Base-by-base conservation (phyloP, 2,797 vertebrate genomes). In the Stomatorhinus walkeri region DNA sequence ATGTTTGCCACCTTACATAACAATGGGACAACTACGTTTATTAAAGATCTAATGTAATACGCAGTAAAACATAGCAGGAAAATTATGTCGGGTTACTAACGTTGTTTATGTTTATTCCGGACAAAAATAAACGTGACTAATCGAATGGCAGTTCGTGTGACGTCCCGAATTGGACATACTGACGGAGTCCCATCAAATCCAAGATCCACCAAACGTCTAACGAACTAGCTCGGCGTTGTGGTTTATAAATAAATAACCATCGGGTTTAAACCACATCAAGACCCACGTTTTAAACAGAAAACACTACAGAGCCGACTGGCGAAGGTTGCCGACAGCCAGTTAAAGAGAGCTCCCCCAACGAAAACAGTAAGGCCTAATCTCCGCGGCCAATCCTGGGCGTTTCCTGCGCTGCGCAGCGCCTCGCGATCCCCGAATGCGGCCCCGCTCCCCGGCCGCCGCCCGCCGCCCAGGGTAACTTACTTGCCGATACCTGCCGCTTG, bases 401-500 rank as follows among this genome's bases (percentile, higher is more conserved):
- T 87, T 87, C 87, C 87, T 68, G 49, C 36, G 14, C 52, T 49
- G 24, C 16, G 56, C n/a, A n/a, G 16, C 16, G 85, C 52, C 51
- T 87, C 51, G 4, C 12, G 5, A 12, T 32, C 10, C 46, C 46
- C 24, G 48, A 8, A 5, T 4, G 19, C 1, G 81, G 0, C 6
- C 81, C 81, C 19, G 83, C 72, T 12, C 22, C 36, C 12, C 9
- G 22, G 3, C 61, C 24, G 61, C 59, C 61, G 64, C 64, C 64
- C 24, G 12, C 12, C 28, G 64, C 68, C 16, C 79, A 86, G 87
- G 81, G 87, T 85, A 40, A 92, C 94, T 48, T 90, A 95, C 95
- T 94, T 95, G 95, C 85, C 95, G 95, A 85, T 95, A 95, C 90
- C 95, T 93, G 88, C 91, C 93, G 92, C 92, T 95, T 90, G 92